Evolutionary conservation across 64 coral and sea anemone genomes (phyloP).

Genomic region (Hydrozoanthus tunicans): DNA sequence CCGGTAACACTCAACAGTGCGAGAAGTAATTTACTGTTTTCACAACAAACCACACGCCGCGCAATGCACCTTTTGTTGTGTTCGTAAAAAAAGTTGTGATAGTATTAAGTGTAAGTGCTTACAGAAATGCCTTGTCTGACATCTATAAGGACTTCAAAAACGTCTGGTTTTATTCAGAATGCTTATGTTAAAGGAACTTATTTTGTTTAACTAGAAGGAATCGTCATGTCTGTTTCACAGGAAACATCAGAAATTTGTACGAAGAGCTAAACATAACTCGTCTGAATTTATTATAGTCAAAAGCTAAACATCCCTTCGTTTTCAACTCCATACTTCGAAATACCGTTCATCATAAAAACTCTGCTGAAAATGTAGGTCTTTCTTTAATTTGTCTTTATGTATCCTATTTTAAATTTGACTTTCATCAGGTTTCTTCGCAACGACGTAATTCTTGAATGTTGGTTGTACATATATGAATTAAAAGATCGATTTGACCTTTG

Average conservation of each 20-base stretch:
- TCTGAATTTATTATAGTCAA: no score
- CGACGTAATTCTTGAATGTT: no score
- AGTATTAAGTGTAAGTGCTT: background rate
- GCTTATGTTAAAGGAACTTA: background rate
- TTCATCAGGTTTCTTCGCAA: no score
- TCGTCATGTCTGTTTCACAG: background rate
- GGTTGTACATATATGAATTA: no score
- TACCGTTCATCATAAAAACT: no score
- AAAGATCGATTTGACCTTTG: no score
- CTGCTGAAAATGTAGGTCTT: no score
- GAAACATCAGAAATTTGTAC: background rate
- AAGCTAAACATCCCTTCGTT: no score
- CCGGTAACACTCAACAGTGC: background rate
- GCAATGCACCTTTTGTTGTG: background rate
- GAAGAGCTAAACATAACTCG: no score
- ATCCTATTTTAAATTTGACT: no score
- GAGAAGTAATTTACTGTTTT: slow-evolving; percentile 1
- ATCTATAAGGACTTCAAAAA: slow-evolving; percentile 1
- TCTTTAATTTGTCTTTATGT: no score
- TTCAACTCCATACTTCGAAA: no score
- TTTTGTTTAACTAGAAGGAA: background rate
- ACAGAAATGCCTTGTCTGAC: background rate
- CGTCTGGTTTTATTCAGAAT: background rate
- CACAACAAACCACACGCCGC: background rate
- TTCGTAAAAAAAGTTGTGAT: background rate